Conservation (phyloP, 2,113 vertebrate species). For the Poeciliopsis occidentalis region DNA sequence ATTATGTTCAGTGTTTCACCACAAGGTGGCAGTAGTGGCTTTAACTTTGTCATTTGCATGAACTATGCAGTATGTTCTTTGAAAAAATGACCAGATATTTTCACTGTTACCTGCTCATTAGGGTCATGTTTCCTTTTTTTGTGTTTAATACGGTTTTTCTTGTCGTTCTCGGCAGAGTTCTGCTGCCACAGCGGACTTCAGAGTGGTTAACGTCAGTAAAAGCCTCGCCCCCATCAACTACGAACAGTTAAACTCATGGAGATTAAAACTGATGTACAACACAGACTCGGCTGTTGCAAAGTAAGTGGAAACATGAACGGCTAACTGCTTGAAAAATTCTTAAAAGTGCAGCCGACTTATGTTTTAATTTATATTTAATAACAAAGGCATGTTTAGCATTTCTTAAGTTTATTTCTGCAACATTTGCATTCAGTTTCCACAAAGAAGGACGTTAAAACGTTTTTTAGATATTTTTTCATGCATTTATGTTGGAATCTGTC, state of each 20-base stretch:
- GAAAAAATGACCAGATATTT: constrained; percentile 20
- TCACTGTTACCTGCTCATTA: not conserved
- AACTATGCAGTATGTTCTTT: not conserved
- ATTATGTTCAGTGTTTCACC: constrained; percentile 21
- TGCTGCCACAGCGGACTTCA: constrained; percentile 89
- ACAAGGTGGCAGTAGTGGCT: constrained; percentile 53
- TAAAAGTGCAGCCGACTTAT: too few relatives aligned
- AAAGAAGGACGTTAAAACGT: too few relatives aligned
- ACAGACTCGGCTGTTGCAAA: constrained; percentile 88
- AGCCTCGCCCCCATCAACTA: constrained; percentile 90
- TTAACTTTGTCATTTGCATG: not conserved
- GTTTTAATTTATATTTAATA: too few relatives aligned
- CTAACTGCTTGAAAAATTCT: too few relatives aligned
- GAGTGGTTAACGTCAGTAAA: constrained; percentile 85
- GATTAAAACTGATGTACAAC: constrained; percentile 89
- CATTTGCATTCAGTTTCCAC: too few relatives aligned
- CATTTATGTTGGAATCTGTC: too few relatives aligned
- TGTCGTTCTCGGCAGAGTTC: constrained; percentile 81
- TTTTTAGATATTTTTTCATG: too few relatives aligned
- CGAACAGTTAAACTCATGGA: constrained; percentile 91
- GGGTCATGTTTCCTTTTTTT: not conserved
- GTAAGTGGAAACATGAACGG: constrained; percentile 75
- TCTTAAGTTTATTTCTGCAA: too few relatives aligned
- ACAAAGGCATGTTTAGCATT: too few relatives aligned
- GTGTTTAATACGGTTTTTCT: constrained; percentile 43